Base-by-base conservation (phyloP, 2,888 invertebrate genomes). In the Drosophila koepferae region DNA sequence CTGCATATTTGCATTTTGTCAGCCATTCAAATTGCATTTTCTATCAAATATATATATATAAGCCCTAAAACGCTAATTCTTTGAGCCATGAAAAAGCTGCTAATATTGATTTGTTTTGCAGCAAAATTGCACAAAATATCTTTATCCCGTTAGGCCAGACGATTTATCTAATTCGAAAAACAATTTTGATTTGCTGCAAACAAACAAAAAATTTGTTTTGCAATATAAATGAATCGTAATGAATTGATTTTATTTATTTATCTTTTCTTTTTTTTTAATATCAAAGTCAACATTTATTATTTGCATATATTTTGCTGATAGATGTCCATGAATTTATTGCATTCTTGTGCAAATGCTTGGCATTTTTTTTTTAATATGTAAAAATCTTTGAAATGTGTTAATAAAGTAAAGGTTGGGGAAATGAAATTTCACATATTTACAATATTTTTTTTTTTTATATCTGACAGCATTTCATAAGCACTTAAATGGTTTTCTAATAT, bases 21-120 rank as follows among this genome's bases (percentile, higher is more conserved):
- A 44, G n/a, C 28, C 44, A 54, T 74, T 63, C 44, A 70, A 80
- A 70, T 60, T 70, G 65, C 41, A 66, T 77, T 59, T 74, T 48
- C 55, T 51, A 62, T 56, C 59, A 55, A 23, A 43, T 23, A 20
- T 43, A 67, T 41, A 67, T 20, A 12, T 40, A 54, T 36, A 31
- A 14, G n/a, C 58, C 36, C 40, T 36, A 61, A 43, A 48, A 56
- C 53, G 6, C 51, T 40, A 72, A 58, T 72, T 72, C 61, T 65
- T 34, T 61, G 34, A 55, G 46, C 34, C 34, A 36, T 54, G 12
- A 43, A 72, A 60, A 20, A 60, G 73, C 38, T 55, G 36, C 16
- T 18, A 38, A 23, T 48, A 58, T 58, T 53, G 55, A 68, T 61
- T 75, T 59, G 40, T 48, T 48, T 48, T 63, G 36, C 3, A 38